Percentiles rank a stretch among this genome's conserved stretches.
Evolutionary conservation across 2,797 vertebrate species (phyloP).

Genomic region (Myotis daubentonii): DNA sequence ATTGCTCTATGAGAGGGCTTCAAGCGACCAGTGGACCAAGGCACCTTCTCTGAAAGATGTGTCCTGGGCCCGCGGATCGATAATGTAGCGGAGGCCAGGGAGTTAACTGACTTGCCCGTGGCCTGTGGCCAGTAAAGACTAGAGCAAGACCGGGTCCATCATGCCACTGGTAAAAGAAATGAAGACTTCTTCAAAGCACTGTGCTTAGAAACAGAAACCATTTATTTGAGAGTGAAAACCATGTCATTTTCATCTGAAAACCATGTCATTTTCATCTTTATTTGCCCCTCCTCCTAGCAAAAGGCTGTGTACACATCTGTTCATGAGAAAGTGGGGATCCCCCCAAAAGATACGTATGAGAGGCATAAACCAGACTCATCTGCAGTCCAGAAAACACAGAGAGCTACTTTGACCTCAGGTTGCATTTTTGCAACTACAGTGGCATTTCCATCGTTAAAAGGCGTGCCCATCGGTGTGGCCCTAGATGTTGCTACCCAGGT

Average conservation of each 20-base stretch:
- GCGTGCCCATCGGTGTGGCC: not conserved
- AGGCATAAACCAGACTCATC: not conserved
- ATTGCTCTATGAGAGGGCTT: not conserved
- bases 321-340: not conserved
- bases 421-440: not conserved
- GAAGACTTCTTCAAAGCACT: constrained; percentile 11
- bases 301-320: not conserved
- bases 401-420: not conserved
- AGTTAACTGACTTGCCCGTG: not conserved
- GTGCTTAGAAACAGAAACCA: not conserved
- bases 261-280: not conserved
- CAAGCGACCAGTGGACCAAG: accelerated
- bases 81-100: not conserved
- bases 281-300: not conserved
- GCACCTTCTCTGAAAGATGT: not conserved
- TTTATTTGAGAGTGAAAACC: not conserved
- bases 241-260: not conserved
- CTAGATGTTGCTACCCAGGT: not conserved
- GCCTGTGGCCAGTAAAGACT: not conserved
- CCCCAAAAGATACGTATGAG: not conserved
- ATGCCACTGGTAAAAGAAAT: not conserved
- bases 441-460: not conserved
- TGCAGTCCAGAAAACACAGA: not conserved
- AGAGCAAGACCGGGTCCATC: not conserved
- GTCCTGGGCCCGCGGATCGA: not conserved